A percentile compares a stretch with the other conserved stretches of the same genome.
Conservation (phyloP, 64 coral and sea anemone species). For the Catalaphyllia jardinei region DNA sequence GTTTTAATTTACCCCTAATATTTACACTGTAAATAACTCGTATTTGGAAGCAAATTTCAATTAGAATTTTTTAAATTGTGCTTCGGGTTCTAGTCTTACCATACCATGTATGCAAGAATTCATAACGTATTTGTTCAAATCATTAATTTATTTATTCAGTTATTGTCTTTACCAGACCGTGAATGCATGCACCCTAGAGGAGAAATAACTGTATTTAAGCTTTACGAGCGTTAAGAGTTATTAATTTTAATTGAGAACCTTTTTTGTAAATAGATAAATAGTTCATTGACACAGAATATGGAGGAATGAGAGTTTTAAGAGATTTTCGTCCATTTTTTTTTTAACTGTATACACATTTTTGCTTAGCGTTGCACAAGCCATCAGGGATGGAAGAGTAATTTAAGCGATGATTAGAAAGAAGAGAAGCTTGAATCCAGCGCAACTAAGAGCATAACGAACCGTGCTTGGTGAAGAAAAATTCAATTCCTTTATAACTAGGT, state of each 20-base stretch:
- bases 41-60: constrained; percentile 18
- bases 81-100: not conserved
- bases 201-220: not conserved
- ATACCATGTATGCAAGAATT: constrained; percentile 24
- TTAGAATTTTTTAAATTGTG: constrained; percentile 20
- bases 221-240: not conserved
- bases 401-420: not conserved
- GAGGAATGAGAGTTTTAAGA: not conserved
- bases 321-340: not conserved
- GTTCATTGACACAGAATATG: not conserved
- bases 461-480: not conserved
- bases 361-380: not conserved
- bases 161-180: not conserved
- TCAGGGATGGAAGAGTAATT: constrained; percentile 6
- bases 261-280: constrained; percentile 15
- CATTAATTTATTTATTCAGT: not conserved
- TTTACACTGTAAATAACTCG: constrained; percentile 22
- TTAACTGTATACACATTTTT: not conserved
- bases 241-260: not conserved
- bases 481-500: not conserved
- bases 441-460: not conserved
- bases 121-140: not conserved
- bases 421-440: not conserved
- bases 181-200: not conserved
- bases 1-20: not conserved